Evolutionary conservation across 37 sponge, comb jelly and placozoan genomes (phyloP), one percentile per base, ranked within the genome.

Genomic region (Beroe forskalii): DNA sequence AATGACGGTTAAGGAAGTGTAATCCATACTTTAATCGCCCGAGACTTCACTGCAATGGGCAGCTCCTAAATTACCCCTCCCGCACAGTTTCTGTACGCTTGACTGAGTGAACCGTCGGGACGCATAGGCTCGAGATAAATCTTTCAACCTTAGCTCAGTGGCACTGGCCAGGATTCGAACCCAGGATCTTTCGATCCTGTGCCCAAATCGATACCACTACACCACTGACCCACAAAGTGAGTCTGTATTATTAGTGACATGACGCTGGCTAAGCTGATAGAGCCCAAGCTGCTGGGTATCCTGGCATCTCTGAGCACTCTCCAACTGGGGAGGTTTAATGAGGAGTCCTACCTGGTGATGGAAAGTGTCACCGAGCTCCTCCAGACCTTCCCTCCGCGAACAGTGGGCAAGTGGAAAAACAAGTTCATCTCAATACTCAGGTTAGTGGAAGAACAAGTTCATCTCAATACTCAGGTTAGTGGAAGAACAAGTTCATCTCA

Each of bases 1-100:
- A 69, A 37, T 69, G 72, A 69, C 72, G 72, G 72, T 69, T 69
- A 69, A 69, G 72, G 72, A 14, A 69, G 72, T 69, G 38, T 69
- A 32, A 32, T 32, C 72, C 72, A 69, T 69, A 36, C 72, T 69
- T 69, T 36, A 27, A 19, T 69, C 38, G 72, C 72, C 72, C 38
- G 72, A 69, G 72, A 69, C 35, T 69, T 69, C 32, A 37, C 72
- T 69, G 72, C 72, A 36, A 69, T 69, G 72, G 35, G 72, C 72
- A 69, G 72, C 72, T 35, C 35, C 72, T 69, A 33, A 69, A 33
- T 69, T 69, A 69, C 28, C 72, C 72, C 72, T 69, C 72, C 27
- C 72, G 32, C 72, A 27, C 72, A 32, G 32, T 69, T 69, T 69
- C 72, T 69, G 55, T 48, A 48, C 55, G 55, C 12, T 48, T 12